A percentile compares a stretch with the other conserved stretches of the same genome.
These are phyloP conservation scores for Petroica traversi DNA, from an alignment of 2,113 vertebrate genomes.

Conservation along the genomic window DNA sequence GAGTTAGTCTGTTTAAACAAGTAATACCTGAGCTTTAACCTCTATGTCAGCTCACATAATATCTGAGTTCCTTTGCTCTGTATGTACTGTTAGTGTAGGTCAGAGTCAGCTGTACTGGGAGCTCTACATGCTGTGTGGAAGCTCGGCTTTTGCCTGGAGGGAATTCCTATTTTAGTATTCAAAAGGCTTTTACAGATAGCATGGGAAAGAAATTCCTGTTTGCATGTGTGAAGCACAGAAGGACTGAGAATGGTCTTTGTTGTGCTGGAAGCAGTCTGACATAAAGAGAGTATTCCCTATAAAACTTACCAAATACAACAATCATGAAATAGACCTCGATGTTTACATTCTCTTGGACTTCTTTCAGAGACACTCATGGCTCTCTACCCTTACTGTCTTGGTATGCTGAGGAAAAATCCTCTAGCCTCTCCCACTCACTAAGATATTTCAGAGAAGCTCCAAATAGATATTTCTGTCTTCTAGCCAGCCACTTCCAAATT, in stretches of 20 bases:
- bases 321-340: neutral
- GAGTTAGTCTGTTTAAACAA: neutral
- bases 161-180: neutral
- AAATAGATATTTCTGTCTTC: neutral
- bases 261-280: neutral
- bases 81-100: neutral
- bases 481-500: neutral
- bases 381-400: neutral
- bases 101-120: neutral
- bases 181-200: neutral
- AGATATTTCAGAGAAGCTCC: neutral
- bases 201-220: neutral
- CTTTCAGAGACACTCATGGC: neutral
- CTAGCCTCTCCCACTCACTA: neutral
- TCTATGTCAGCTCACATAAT: neutral
- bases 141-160: neutral
- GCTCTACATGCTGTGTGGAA: neutral
- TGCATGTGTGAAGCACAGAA: neutral
- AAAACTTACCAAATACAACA: neutral
- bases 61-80: neutral
- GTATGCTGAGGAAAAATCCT: neutral
- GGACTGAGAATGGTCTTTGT: neutral
- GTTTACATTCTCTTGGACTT: neutral
- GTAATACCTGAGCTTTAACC: neutral
- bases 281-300: neutral